Percentiles rank a stretch among this genome's conserved stretches.
Conservation (phyloP, 2,113 vertebrate genomes). For the Dicrurus megarhynchus region DNA sequence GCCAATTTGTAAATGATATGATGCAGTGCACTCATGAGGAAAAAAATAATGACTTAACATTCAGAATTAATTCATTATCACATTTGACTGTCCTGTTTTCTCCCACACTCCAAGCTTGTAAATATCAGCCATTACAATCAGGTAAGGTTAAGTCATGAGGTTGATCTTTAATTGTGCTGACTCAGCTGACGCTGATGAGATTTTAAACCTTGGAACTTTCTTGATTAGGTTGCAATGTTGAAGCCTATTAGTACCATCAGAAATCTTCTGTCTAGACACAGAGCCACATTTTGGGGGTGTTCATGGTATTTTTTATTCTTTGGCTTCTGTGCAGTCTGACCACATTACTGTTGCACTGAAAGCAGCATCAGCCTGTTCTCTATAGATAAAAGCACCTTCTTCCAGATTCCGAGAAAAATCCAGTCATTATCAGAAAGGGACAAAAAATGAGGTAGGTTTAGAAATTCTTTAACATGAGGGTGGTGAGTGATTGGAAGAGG, state of each 20-base stretch:
- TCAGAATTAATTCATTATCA: slow-evolving; percentile 11
- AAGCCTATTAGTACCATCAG: background rate
- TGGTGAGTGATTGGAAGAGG: background rate
- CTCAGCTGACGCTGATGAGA: slow-evolving; percentile 48
- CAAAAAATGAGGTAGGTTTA: fast-evolving
- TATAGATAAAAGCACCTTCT: background rate
- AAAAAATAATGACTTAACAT: slow-evolving; percentile 6
- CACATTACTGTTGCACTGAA: fast-evolving
- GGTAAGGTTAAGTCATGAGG: background rate
- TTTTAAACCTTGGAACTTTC: background rate
- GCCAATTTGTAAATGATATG: slow-evolving; percentile 16
- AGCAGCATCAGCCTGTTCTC: background rate
- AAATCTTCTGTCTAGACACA: background rate
- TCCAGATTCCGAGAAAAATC: background rate
- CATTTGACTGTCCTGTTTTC: background rate
- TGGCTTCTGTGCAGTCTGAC: background rate
- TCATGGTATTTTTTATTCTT: background rate
- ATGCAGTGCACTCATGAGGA: background rate
- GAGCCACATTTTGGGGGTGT: background rate
- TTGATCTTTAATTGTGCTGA: slow-evolving; percentile 57
- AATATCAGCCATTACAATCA: slow-evolving; percentile 57
- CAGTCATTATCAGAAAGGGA: background rate
- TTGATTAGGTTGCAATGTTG: slow-evolving; percentile 49
- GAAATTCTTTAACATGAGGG: background rate
- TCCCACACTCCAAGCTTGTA: background rate